phyloP scores from a whole-genome alignment of 2,888 invertebrate species.

The Drosophila niveifrons region DNA sequence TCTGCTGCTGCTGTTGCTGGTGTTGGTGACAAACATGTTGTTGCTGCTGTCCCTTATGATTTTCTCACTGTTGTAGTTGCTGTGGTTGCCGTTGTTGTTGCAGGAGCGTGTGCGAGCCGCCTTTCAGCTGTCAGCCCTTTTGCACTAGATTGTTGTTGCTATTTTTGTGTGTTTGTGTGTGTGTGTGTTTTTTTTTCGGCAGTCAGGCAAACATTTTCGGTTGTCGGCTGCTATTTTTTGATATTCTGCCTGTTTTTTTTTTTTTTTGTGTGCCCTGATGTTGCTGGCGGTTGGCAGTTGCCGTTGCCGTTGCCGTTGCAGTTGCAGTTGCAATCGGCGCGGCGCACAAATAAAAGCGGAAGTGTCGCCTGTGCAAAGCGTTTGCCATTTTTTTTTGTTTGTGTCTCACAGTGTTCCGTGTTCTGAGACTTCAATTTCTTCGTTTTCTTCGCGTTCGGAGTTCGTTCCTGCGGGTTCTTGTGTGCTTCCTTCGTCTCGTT shows the following conservation, averaged over 20 bases:
- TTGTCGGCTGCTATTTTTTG: constrained; percentile 22
- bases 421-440: not conserved
- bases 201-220: constrained; percentile 73
- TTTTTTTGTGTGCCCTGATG: constrained; percentile 48
- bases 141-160: constrained; percentile 29
- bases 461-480: constrained; percentile 1
- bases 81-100: constrained; percentile 36
- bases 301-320: constrained; percentile 67
- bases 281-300: constrained; percentile 59
- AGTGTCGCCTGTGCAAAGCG: constrained; percentile 58
- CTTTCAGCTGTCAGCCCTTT: constrained; percentile 58
- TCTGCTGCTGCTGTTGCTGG: constrained; percentile 28
- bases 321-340: constrained; percentile 76
- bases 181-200: constrained; percentile 57
- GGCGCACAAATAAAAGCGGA: constrained; percentile 74
- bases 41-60: constrained; percentile 53
- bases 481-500: constrained; percentile 2
- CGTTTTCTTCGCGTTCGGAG: constrained; percentile 8
- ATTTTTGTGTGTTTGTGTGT: not conserved
- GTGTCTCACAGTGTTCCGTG: constrained; percentile 8
- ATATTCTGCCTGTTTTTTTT: not conserved
- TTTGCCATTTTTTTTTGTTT: constrained; percentile 27
- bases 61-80: constrained; percentile 34
- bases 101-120: constrained; percentile 54
- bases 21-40: constrained; percentile 52